These are phyloP conservation scores for Rotaria socialis DNA, from an alignment of 2,888 invertebrate species.

Conservation along the genomic window DNA sequence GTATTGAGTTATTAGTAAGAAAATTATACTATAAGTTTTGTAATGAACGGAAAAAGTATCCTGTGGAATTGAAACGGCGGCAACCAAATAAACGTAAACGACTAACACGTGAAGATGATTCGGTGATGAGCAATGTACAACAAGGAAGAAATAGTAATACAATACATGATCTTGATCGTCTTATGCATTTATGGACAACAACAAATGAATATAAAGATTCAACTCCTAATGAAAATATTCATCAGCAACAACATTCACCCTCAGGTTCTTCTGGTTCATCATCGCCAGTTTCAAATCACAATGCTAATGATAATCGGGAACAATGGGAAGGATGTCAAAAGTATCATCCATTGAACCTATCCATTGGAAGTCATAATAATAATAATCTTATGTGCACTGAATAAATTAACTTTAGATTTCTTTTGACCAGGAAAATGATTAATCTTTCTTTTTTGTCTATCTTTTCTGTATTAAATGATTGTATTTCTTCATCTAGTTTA, in stretches of 20 bases:
- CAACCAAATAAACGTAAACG: constrained; percentile 34
- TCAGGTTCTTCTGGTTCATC: background rate
- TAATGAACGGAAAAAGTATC: constrained; percentile 31
- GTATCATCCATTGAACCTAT: background rate
- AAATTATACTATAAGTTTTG: constrained; percentile 37
- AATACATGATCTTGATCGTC: background rate
- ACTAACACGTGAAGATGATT: background rate
- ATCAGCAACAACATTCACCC: background rate
- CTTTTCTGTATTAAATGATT: background rate
- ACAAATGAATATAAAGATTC: background rate
- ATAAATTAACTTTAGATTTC: background rate
- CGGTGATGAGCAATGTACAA: background rate
- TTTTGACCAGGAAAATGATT: background rate
- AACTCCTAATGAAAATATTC: background rate
- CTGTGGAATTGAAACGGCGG: constrained; percentile 23
- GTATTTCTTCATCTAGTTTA: background rate
- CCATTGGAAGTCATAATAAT: background rate
- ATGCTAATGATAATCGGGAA: background rate
- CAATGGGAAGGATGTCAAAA: background rate
- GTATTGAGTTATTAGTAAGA: constrained; percentile 33
- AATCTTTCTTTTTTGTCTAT: background rate
- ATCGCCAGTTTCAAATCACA: background rate
- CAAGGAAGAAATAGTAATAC: background rate
- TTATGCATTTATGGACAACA: constrained; percentile 4
- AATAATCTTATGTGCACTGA: background rate